phyloP scores from a whole-genome alignment of 2,113 vertebrate species.

The Nyctibius bracteatus region DNA sequence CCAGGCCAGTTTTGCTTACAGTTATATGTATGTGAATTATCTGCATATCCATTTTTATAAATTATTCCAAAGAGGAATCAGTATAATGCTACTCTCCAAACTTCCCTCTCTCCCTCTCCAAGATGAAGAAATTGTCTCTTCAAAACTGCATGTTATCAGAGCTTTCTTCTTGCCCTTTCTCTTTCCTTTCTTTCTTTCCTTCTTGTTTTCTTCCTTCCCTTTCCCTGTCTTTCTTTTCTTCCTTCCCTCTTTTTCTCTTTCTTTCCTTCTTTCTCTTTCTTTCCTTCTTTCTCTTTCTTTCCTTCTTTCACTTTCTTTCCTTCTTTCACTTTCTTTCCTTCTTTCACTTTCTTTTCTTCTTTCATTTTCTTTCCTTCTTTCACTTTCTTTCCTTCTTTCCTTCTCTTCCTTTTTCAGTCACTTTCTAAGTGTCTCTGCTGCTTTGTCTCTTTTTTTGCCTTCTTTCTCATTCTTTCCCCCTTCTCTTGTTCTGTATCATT shows the following conservation, averaged over 20 bases:
- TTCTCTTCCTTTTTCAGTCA: neutral
- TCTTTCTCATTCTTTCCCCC: neutral
- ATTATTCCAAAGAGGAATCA: neutral
- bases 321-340: no score
- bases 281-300: no score
- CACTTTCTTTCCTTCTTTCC: no score
- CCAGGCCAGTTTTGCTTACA: slow-evolving; percentile 3
- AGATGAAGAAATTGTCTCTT: neutral
- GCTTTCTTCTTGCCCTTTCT: neutral
- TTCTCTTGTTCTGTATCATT: neutral
- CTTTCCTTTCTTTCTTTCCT: neutral
- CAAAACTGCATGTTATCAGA: neutral
- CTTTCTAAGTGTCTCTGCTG: neutral
- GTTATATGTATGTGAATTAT: neutral
- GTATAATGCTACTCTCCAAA: neutral
- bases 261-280: no score
- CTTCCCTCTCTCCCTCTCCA: neutral
- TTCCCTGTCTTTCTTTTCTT: no score
- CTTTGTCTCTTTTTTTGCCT: neutral
- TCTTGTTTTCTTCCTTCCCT: no score
- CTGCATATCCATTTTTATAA: neutral
- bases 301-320: no score
- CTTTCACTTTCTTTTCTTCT: no score
- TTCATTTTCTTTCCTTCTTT: no score
- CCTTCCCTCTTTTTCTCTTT: fast-evolving